Base-by-base conservation (phyloP, 2,113 vertebrate species). In the Oryzias curvinotus region DNA sequence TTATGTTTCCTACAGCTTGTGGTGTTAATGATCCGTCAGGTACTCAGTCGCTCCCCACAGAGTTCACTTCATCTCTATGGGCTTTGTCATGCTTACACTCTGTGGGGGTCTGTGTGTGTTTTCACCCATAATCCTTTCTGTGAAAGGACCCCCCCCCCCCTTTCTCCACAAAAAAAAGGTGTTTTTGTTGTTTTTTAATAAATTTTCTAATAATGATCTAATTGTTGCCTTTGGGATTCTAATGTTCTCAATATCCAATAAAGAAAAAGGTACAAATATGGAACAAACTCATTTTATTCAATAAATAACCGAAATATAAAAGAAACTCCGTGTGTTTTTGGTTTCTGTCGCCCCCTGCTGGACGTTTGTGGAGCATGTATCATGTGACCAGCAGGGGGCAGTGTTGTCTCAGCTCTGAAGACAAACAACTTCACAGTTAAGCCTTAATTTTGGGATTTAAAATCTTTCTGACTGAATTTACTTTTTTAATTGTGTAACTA, bases 141-240 rank as follows among this genome's bases (percentile, higher is more conserved):
- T 96, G 95, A 96, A 96, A 96, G 95, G 95, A 93, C 91, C 85
- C 62, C 74, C 83, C 30, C 8, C 91, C 85, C 62, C 73, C 83
- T n/a, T 23, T 23, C 21, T 23, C 82, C 7, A 83, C 60, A 75
- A 86, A 82, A 52, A 57, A 82, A 77, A 84, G 28, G 30, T 65
- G 85, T 45, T 73, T 63, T 67, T 81, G 55, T 86, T 84, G 61
- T 86, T 87, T 75, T 23, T 62, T 76, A 12, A 66, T 58, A 46
- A 77, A 7, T 75, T 91, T 90, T 92, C 87, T 92, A 77, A 67
- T 65, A 84, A 86, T 86, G 86, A 91, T 93, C 82, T 89, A 88
- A 85, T 87, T 87, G 48, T 92, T 94, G 89, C 89, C 92, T 92
- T 93, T 88, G 79, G 88, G 90, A 90, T 91, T 90, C 92, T 86